Evolutionary conservation across 2,113 vertebrate genomes (phyloP), one percentile per base, ranked within the genome.

Genomic region (Deroptyus accipitrinus): DNA sequence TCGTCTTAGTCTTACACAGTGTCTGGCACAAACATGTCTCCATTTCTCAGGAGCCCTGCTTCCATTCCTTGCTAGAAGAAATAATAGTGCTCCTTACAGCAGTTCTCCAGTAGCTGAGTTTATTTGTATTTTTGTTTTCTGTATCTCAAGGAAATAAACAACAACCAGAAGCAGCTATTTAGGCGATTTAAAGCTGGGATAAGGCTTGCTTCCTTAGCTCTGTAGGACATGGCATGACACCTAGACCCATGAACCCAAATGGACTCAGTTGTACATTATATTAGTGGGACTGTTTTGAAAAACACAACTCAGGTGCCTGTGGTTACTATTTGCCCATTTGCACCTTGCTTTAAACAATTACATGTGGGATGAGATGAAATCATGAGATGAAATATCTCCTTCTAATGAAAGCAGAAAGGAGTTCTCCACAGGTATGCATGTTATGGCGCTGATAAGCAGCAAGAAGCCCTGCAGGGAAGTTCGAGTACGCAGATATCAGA

Each of bases 261-360:
- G 24, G 51, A 87, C 68, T 70, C 27, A 49, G 33, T 2, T 62
- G 17, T 10, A 30, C 27, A 23, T 68, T 44, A 35, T 18, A 30
- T 68, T 18, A 83, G 37, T 31, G 67, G 10, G 41, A 31, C 24
- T 79, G 0, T 44, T 82, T 81, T 22, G 51, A 17, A 79, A 92
- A 87, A 30, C 20, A 33, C 17, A 14, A 2, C 13, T 73, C 41
- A 87, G 44, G 42, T 69, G 19, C 41, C 72, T 69, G 74, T 46
- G 70, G 84, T 85, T 84, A 49, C 25, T 28, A 51, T 62, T 79
- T 86, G 39, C 72, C 57, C 70, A 4, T 83, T 79, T 86, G 86
- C 83, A 92, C 64, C 63, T 83, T 94, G 67, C 82, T 94, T 87
- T 79, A 48, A 70, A 54, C 81, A 64, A 95, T 61, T 81, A 33